A percentile compares a stretch with the other conserved stretches of the same genome.
These are phyloP conservation scores for Hemibates koningsi DNA, from an alignment of 2,113 vertebrate genomes.

Conservation along the genomic window DNA sequence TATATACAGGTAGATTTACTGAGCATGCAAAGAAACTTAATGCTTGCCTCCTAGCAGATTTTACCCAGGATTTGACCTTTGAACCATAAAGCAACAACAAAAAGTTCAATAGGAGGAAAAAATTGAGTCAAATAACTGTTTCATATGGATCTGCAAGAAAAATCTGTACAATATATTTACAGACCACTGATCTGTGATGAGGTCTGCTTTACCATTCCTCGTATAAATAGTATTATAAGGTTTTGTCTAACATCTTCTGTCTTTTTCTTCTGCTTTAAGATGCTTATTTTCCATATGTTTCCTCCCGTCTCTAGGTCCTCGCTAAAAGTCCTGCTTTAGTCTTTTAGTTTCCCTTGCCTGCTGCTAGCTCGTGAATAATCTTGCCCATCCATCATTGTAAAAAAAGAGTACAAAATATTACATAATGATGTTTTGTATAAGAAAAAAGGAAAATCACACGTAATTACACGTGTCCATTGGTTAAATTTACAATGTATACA, in stretches of 20 bases:
- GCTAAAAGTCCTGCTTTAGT: not conserved
- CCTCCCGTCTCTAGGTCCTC: not conserved
- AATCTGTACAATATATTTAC: not conserved
- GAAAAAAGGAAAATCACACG: not conserved
- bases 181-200: not conserved
- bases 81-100: not conserved
- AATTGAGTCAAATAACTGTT: not conserved
- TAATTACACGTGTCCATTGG: not conserved
- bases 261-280: not conserved
- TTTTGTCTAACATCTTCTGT: not conserved
- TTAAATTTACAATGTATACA: not conserved
- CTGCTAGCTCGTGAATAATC: not conserved
- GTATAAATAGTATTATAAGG: not conserved
- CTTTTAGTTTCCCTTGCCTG: not conserved
- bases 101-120: not conserved
- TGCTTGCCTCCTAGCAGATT: not conserved
- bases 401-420: not conserved
- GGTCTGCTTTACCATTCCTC: not conserved
- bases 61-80: not conserved
- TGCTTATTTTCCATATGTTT: not conserved
- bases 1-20: not conserved
- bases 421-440: not conserved
- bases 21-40: not conserved
- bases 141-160: not conserved
- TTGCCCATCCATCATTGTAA: not conserved